A percentile compares a stretch with the other conserved stretches of the same genome.
phyloP scores from a whole-genome alignment of 2,888 invertebrate species.

The Drosophila pseudotalamancana region DNA sequence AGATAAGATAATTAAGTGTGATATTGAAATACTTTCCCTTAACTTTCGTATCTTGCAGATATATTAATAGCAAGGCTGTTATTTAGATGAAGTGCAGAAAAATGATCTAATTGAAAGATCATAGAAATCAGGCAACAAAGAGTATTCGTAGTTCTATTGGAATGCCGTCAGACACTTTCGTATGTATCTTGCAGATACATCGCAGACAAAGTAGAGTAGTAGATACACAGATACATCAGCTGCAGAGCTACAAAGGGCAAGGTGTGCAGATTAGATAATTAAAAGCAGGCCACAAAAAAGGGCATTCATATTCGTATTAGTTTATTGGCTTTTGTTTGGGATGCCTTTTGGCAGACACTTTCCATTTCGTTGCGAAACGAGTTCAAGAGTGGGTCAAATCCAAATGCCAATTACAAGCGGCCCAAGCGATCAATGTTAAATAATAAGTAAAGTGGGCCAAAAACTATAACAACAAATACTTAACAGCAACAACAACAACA shows the following conservation, averaged over 20 bases:
- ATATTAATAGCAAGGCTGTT: too few species aligned
- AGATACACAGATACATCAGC: constrained; percentile 29
- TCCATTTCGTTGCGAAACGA: constrained; percentile 70
- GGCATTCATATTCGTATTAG: not conserved
- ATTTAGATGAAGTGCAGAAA: too few species aligned
- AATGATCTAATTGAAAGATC: too few species aligned
- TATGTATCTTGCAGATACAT: constrained; percentile 5
- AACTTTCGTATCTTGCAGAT: too few species aligned
- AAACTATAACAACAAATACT: constrained; percentile 50
- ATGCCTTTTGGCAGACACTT: constrained; percentile 53
- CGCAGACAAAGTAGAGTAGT: too few species aligned
- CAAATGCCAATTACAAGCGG: constrained; percentile 70
- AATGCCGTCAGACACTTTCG: constrained; percentile 45
- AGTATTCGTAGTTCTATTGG: constrained; percentile 6
- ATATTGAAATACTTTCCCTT: too few species aligned
- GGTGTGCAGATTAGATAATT: constrained; percentile 65
- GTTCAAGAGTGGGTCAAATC: constrained; percentile 70
- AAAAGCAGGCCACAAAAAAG: constrained; percentile 22
- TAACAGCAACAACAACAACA: constrained; percentile 5
- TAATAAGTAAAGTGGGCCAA: constrained; percentile 71
- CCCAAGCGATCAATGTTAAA: constrained; percentile 64
- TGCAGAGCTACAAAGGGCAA: constrained; percentile 36
- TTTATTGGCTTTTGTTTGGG: constrained; percentile 14
- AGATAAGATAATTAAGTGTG: constrained; percentile 66
- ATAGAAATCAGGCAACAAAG: too few species aligned